phyloP scores from a whole-genome alignment of 2,113 vertebrate genomes.

The Lasiurus cinereus region DNA sequence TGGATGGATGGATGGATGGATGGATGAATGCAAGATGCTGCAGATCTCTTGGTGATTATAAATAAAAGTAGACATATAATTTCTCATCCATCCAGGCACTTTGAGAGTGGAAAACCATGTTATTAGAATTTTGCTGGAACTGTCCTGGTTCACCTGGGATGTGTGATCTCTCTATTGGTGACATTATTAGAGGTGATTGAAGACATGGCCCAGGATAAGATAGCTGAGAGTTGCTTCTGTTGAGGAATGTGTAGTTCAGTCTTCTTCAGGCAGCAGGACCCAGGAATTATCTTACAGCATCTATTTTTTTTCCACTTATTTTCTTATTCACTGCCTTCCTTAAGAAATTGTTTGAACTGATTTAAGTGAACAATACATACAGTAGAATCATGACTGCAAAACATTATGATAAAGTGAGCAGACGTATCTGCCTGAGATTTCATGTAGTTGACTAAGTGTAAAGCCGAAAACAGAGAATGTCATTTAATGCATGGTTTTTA shows the following conservation, averaged over 20 bases:
- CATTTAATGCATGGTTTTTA: not conserved
- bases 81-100: not conserved
- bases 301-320: constrained; percentile 18
- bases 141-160: not conserved
- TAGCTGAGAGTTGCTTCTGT: not conserved
- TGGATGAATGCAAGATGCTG: not conserved
- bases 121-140: constrained; percentile 36
- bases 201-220: not conserved
- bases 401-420: constrained; percentile 27
- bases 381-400: constrained; percentile 7
- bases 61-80: not conserved
- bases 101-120: not conserved
- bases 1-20: not conserved
- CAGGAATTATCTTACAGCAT: not conserved
- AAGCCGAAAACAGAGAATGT: constrained; percentile 33
- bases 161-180: not conserved
- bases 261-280: not conserved
- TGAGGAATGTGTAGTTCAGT: not conserved
- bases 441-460: not conserved
- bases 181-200: not conserved
- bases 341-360: constrained; percentile 42
- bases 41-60: not conserved
- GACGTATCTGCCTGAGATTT: not conserved
- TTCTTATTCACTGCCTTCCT: constrained; percentile 9
- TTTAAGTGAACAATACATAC: not conserved